Base-by-base conservation (phyloP, 53 echinoderm and acorn worm species). In the Mesocentrotus franciscanus region DNA sequence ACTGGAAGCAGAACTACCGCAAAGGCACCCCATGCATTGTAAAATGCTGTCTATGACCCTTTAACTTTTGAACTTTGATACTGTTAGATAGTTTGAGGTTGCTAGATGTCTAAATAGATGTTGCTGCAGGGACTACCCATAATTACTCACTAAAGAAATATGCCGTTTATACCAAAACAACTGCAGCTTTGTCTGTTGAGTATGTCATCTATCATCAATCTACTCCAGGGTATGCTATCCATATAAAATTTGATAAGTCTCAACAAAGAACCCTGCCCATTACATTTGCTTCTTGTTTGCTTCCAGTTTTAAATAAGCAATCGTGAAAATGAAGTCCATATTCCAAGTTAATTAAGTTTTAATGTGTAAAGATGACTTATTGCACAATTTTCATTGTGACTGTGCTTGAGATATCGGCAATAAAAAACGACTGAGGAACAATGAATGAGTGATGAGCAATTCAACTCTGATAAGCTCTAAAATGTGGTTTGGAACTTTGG, bases 61-160 rank as follows among this genome's bases (percentile, higher is more conserved):
- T 87, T 56, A 57, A 87, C 87, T 87, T 58, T 87, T 87, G 87
- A 87, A 87, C 87, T 87, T 87, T 55, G 26, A 87, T 87, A 87
- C 58, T 24, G 26, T 4, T 56, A 49, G 75, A 85, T 58, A 85
- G 27, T 85, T 85, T n/a, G 87, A 85, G 87, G 58, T 87, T 87
- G 58, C 27, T 29, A 49, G 49, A 36, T 87, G 87, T 87, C 87
- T 87, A 24, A 49, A 20, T 42, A 49, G 9, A 18, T 8, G 56
- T 87, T 58, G 87, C 59, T 58, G 87, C n/a, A 87, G 87, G 87
- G 87, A 87, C 57, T 87, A 87, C 87, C 56, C 58, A 87, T 87
- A 87, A 87, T 87, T 87, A 87, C 87, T 87, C 87, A 87, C 87
- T 59, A 58, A 26, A 58, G n/a, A 87, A 87, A 87, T 87, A 87